These are phyloP conservation scores for Odontamblyopus rebecca DNA, from an alignment of 2,797 vertebrate genomes.

Conservation along the genomic window DNA sequence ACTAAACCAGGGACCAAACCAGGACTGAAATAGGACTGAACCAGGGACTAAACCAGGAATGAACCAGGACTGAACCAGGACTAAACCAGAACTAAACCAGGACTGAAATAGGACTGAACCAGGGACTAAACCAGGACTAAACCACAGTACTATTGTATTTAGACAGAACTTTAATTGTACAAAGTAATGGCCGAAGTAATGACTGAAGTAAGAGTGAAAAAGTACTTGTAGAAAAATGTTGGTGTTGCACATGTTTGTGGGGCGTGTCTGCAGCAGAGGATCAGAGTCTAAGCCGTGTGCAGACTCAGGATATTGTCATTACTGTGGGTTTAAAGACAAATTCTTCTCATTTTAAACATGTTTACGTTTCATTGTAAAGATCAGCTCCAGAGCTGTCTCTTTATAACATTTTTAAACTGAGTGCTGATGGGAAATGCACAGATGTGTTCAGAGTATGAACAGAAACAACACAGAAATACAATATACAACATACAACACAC, in stretches of 20 bases:
- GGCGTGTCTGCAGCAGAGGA: not conserved
- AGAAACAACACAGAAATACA: not conserved
- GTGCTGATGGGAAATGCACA: not conserved
- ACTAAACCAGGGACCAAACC: too few relatives aligned
- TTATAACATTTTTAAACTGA: not conserved
- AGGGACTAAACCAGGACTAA: too few relatives aligned
- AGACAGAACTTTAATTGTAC: too few relatives aligned
- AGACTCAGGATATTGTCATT: slow-evolving; percentile 43
- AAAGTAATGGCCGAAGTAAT: too few relatives aligned
- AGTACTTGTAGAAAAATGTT: not conserved
- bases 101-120: too few relatives aligned
- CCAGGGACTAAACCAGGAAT: too few relatives aligned
- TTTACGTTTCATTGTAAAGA: slow-evolving; percentile 22
- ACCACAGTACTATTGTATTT: too few relatives aligned
- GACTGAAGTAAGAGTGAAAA: too few relatives aligned
- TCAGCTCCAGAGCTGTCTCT: slow-evolving; percentile 13
- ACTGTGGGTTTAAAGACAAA: slow-evolving; percentile 33
- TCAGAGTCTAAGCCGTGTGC: slow-evolving; percentile 10
- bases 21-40: too few relatives aligned
- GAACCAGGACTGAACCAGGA: too few relatives aligned
- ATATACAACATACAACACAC: too few relatives aligned
- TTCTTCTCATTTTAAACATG: slow-evolving; percentile 21
- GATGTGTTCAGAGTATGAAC: not conserved
- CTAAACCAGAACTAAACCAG: too few relatives aligned
- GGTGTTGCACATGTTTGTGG: not conserved